Conservation (phyloP, 2,113 vertebrate genomes). For the Siphamia tubifer region DNA sequence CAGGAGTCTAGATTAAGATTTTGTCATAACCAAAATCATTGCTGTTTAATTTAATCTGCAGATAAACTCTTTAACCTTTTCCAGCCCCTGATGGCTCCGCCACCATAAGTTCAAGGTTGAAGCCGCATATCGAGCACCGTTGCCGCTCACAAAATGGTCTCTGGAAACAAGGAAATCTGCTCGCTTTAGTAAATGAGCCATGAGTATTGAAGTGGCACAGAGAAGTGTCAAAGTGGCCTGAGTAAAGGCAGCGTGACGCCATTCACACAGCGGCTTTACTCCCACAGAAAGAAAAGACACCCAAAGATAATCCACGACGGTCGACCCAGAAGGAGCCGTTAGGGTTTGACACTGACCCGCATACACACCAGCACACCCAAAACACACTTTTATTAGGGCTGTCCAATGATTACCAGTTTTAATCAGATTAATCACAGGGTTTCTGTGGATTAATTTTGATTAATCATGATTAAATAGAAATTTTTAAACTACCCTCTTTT, state of each 20-base stretch:
- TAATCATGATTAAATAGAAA: too few relatives aligned
- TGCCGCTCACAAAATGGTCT: constrained; percentile 32
- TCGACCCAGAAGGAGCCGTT: not conserved
- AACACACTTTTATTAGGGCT: too few relatives aligned
- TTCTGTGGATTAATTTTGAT: too few relatives aligned
- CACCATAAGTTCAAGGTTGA: constrained; percentile 60
- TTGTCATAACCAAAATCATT: constrained; percentile 74
- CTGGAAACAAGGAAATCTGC: constrained; percentile 42
- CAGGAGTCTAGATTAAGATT: constrained; percentile 78
- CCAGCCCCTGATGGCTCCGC: constrained; percentile 48
- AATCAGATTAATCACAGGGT: too few relatives aligned
- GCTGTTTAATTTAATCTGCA: constrained; percentile 73
- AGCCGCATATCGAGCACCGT: constrained; percentile 37
- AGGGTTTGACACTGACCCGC: constrained; percentile 3
- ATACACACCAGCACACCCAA: too few relatives aligned
- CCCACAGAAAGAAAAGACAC: constrained; percentile 23
- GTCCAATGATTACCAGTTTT: too few relatives aligned
- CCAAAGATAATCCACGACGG: constrained; percentile 11
- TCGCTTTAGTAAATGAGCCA: constrained; percentile 48
- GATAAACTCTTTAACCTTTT: constrained; percentile 70
- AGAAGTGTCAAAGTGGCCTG: constrained; percentile 27
- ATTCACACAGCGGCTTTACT: constrained; percentile 34
- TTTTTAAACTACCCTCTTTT: too few relatives aligned
- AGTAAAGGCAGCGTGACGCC: constrained; percentile 31
- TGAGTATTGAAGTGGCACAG: constrained; percentile 25